Percentiles rank a stretch among this genome's conserved stretches.
phyloP scores from a whole-genome alignment of 2,888 invertebrate species.

The Pasiphila rectangulata region DNA sequence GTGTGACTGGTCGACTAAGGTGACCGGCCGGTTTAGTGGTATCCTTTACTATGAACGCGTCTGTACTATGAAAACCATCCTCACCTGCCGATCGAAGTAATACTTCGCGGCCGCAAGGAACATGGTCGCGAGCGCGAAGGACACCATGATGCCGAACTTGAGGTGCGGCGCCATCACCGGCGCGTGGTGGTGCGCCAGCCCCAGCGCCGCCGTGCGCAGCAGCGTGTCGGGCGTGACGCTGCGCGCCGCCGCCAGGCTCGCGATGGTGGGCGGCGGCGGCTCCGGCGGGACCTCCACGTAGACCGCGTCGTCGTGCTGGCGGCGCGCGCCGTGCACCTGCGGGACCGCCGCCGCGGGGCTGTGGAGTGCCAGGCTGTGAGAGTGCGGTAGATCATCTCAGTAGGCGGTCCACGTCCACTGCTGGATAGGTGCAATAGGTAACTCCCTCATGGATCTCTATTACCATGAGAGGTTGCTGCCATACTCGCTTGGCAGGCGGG shows the following conservation, averaged over 20 bases:
- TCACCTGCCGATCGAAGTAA: conserved; percentile 85
- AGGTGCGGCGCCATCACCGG: conserved; percentile 81
- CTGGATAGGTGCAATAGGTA: too few species aligned
- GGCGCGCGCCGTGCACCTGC: conserved; percentile 55
- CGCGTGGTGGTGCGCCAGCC: conserved; percentile 57
- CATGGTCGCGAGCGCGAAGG: conserved; percentile 84
- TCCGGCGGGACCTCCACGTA: conserved; percentile 71
- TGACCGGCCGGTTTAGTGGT: too few species aligned
- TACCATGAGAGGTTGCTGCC: too few species aligned
- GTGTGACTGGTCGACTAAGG: too few species aligned
- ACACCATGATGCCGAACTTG: conserved; percentile 86
- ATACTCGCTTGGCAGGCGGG: too few species aligned
- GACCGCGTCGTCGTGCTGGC: conserved; percentile 63
- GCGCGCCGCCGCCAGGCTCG: conserved; percentile 69
- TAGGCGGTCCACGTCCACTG: too few species aligned
- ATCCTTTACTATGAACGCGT: too few species aligned
- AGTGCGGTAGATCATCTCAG: too few species aligned
- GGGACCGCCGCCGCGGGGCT: conserved; percentile 61
- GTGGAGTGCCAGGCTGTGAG: too few species aligned
- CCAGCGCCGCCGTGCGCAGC: conserved; percentile 69
- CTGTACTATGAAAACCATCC: conserved; percentile 31
- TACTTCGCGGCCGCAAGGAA: conserved; percentile 87
- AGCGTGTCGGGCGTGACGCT: conserved; percentile 73
- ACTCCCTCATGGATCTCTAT: too few species aligned
- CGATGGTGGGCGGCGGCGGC: conserved; percentile 68